Conservation (phyloP, 2,113 vertebrate species). For the Cyanoramphus novaezelandiae region DNA sequence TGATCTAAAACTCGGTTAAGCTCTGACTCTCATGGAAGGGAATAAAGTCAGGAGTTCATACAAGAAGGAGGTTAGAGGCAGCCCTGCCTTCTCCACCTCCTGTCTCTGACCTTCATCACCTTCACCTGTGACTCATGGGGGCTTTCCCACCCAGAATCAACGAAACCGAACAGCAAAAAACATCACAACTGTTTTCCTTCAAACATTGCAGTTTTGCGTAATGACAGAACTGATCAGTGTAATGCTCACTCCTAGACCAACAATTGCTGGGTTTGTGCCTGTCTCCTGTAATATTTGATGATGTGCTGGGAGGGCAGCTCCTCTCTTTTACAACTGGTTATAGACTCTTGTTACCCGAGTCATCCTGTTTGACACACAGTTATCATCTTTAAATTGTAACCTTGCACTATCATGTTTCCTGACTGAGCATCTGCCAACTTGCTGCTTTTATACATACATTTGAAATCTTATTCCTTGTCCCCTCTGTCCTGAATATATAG, state of each 20-base stretch:
- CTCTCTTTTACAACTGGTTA: not conserved
- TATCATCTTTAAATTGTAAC: not conserved
- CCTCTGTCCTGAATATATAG: too few relatives aligned
- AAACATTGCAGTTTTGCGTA: not conserved
- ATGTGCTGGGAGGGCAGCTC: not conserved
- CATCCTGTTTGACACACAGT: not conserved
- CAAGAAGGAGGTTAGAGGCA: not conserved
- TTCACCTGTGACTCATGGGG: rapidly evolving
- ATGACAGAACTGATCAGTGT: not conserved
- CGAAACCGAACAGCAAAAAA: not conserved
- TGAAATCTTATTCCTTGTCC: not conserved
- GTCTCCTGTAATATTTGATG: rapidly evolving
- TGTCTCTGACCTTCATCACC: not conserved
- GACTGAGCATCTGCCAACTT: not conserved
- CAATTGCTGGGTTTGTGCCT: not conserved
- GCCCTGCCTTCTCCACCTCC: not conserved
- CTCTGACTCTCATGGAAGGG: too few relatives aligned
- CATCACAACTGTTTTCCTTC: not conserved
- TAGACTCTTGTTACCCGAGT: not conserved
- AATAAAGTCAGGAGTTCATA: too few relatives aligned
- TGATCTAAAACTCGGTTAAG: not conserved
- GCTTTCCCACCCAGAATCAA: not conserved
- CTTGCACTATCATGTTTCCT: too few relatives aligned
- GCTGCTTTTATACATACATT: not conserved
- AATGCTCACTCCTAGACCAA: not conserved